These are phyloP conservation scores for Mormyrops boulengeri DNA, from an alignment of 2,797 vertebrate genomes.

Conservation along the genomic window DNA sequence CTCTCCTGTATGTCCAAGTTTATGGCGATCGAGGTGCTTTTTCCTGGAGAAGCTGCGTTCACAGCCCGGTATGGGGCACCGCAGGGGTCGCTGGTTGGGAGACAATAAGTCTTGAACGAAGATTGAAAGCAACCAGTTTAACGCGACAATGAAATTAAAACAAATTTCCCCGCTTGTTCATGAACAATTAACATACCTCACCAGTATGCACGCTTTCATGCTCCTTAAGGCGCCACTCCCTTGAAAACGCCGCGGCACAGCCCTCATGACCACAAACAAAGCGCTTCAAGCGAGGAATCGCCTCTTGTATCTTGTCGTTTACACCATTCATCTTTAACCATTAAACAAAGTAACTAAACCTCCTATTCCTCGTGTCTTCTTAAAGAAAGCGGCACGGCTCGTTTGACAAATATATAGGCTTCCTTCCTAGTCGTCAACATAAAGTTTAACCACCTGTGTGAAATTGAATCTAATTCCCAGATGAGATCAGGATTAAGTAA, in stretches of 20 bases:
- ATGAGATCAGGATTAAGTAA: not conserved
- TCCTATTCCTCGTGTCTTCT: not conserved
- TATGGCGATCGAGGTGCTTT: slow-evolving; percentile 55
- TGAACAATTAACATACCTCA: slow-evolving; percentile 39
- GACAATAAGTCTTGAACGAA: not conserved
- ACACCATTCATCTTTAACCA: slow-evolving; percentile 40
- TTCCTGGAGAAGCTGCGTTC: slow-evolving; percentile 49
- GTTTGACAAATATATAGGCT: slow-evolving; percentile 2
- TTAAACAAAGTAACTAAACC: not conserved
- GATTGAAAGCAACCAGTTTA: not conserved
- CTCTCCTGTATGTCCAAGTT: slow-evolving; percentile 42
- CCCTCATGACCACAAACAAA: slow-evolving; percentile 45
- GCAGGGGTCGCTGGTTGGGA: slow-evolving; percentile 47
- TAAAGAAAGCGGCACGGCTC: not conserved
- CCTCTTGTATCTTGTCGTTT: not conserved
- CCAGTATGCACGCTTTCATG: slow-evolving; percentile 58
- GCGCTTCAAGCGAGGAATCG: slow-evolving; percentile 8
- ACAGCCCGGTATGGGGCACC: slow-evolving; percentile 46
- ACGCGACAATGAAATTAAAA: not conserved
- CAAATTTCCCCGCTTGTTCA: not conserved
- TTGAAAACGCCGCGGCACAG: slow-evolving; percentile 56
- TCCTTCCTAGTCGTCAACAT: not conserved
- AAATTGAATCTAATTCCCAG: not conserved
- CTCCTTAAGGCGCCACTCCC: slow-evolving; percentile 53
- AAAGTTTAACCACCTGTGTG: not conserved